Evolutionary conservation across 2,113 vertebrate genomes (phyloP).

Genomic region (Paratilapia polleni): DNA sequence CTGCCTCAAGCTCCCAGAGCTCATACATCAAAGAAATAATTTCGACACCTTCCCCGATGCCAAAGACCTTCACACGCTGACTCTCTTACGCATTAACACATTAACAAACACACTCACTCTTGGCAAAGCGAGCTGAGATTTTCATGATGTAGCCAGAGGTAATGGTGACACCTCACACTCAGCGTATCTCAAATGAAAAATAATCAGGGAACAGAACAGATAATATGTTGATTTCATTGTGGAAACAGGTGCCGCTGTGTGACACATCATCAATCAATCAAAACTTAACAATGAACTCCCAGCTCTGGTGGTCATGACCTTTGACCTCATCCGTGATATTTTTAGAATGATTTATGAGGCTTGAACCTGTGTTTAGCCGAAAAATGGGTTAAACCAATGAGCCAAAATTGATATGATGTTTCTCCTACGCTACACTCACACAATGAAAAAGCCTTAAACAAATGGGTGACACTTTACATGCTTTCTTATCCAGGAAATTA

Average conservation of each 20-base stretch:
- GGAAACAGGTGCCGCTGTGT: constrained; percentile 67
- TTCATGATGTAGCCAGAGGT: not conserved
- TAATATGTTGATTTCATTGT: constrained; percentile 46
- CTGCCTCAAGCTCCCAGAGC: constrained; percentile 42
- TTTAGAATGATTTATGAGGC: constrained; percentile 48
- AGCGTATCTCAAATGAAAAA: not conserved
- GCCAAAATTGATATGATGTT: not conserved
- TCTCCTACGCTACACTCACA: not conserved
- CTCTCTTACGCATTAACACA: not conserved
- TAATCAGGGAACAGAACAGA: constrained; percentile 22
- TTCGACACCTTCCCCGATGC: constrained; percentile 18
- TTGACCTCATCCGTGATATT: constrained; percentile 50
- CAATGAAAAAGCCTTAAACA: not conserved
- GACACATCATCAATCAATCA: constrained; percentile 74
- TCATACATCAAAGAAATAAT: constrained; percentile 56
- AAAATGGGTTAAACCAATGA: constrained; percentile 11
- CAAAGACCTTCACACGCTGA: constrained; percentile 5
- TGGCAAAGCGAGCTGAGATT: not conserved
- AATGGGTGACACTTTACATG: fast-evolving
- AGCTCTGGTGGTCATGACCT: constrained; percentile 51
- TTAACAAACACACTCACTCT: constrained; percentile 6
- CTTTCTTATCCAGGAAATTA: not conserved
- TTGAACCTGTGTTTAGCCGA: constrained; percentile 33
- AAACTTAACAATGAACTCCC: constrained; percentile 62
- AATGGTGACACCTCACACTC: not conserved